Evolutionary conservation across 2,113 vertebrate genomes (phyloP).

Genomic region (Theristicus caerulescens): DNA sequence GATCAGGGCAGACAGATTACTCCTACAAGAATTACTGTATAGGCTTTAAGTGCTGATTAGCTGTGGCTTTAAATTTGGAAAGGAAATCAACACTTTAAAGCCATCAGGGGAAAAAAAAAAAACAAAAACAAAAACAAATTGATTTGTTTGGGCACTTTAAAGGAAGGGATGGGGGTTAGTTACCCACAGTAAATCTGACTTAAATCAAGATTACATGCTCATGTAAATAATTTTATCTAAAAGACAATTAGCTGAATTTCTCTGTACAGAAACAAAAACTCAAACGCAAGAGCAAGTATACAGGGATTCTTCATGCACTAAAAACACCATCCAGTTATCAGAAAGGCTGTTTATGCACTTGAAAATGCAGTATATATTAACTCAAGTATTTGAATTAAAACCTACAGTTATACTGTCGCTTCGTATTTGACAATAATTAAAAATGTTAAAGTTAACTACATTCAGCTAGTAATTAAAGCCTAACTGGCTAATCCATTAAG

Average conservation of each 20-base stretch:
- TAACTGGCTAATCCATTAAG: not conserved
- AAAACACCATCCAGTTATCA: not conserved
- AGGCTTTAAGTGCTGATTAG: not conserved
- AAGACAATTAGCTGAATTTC: not conserved
- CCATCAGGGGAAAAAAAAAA: not conserved
- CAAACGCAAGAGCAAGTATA: not conserved
- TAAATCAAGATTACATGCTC: not conserved
- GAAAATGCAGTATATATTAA: not conserved
- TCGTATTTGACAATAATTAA: not conserved
- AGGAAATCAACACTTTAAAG: not conserved
- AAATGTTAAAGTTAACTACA: not conserved
- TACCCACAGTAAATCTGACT: not conserved
- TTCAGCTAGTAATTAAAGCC: not conserved
- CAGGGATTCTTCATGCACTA: not conserved
- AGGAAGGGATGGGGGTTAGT: not conserved
- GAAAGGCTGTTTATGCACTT: not conserved
- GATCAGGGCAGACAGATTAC: rapidly evolving
- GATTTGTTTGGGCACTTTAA: not conserved
- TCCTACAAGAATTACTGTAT: rapidly evolving
- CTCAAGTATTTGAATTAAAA: not conserved
- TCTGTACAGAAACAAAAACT: not conserved
- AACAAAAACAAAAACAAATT: too few relatives aligned
- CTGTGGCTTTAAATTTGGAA: not conserved
- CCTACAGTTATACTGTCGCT: not conserved
- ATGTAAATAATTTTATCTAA: not conserved